Evolutionary conservation across 2,797 vertebrate species (phyloP).

Genomic region (Coilia nasus): DNA sequence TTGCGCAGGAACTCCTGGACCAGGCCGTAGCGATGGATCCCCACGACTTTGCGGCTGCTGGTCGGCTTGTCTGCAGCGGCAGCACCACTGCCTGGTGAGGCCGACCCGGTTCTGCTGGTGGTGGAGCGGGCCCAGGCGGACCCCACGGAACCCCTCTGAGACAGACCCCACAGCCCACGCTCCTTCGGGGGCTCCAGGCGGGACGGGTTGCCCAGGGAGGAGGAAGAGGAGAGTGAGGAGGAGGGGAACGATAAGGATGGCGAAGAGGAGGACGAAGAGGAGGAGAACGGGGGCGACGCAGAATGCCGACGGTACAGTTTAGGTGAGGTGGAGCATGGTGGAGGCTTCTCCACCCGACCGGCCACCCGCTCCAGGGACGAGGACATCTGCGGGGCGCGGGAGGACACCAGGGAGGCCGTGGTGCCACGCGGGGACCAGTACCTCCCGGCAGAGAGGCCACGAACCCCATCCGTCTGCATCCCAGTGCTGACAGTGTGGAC

Average conservation of each 20-base stretch:
- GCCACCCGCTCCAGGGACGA: conserved; percentile 85
- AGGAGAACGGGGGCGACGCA: conserved; percentile 66
- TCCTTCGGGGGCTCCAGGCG: conserved; percentile 79
- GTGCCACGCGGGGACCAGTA: conserved; percentile 84
- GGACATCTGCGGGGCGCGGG: conserved; percentile 81
- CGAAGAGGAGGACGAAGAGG: conserved; percentile 48
- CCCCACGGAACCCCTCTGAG: conserved; percentile 79
- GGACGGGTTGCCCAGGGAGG: conserved; percentile 60
- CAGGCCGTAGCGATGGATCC: conserved; percentile 81
- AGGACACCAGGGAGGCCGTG: conserved; percentile 82
- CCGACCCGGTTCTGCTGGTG: conserved; percentile 74
- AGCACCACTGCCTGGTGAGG: conserved; percentile 59
- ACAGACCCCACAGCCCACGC: conserved; percentile 81
- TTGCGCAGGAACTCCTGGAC: conserved; percentile 96
- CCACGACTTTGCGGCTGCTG: conserved; percentile 66
- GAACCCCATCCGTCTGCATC: conserved; percentile 72
- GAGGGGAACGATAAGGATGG: conserved; percentile 49
- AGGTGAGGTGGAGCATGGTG: conserved; percentile 83
- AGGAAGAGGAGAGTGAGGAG: conserved; percentile 44
- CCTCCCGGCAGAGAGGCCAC: conserved; percentile 61
- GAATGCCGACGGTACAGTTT: conserved; percentile 86
- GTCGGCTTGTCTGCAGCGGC: conserved; percentile 71
- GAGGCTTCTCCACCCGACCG: conserved; percentile 76
- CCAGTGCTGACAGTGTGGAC: conserved; percentile 73
- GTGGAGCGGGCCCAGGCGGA: conserved; percentile 83